Percentiles rank a stretch among this genome's conserved stretches.
Conservation (phyloP, 2,797 vertebrate species). For the Fringilla coelebs region DNA sequence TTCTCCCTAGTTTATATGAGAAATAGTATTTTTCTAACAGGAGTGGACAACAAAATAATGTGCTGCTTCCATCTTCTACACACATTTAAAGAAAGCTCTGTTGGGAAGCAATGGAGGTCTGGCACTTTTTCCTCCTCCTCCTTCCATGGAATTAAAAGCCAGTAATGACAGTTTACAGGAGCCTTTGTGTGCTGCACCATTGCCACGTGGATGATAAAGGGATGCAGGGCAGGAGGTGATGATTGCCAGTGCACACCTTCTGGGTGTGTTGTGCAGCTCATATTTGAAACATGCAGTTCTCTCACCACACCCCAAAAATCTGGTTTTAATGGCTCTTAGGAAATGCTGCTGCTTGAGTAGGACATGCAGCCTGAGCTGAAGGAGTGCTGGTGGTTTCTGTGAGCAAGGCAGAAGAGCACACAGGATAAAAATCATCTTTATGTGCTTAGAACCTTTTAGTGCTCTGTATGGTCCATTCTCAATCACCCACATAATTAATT, state of each 20-base stretch:
- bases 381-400: not conserved
- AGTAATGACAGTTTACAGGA: not conserved
- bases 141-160: not conserved
- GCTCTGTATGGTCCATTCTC: not conserved
- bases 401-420: not conserved
- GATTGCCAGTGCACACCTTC: not conserved
- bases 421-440: not conserved
- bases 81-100: not conserved
- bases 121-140: not conserved
- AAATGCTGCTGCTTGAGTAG: not conserved
- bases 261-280: constrained; percentile 49
- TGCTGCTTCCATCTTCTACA: not conserved
- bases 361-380: not conserved
- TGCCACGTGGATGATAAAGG: not conserved
- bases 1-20: not conserved
- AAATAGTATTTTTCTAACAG: not conserved
- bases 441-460: not conserved
- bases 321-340: not conserved
- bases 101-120: not conserved
- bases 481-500: not conserved
- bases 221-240: constrained; percentile 8
- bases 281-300: not conserved
- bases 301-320: not conserved
- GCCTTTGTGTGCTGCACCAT: not conserved
- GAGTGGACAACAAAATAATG: not conserved